Conservation (phyloP, 2,797 vertebrate genomes). For the Sus cebifrons region DNA sequence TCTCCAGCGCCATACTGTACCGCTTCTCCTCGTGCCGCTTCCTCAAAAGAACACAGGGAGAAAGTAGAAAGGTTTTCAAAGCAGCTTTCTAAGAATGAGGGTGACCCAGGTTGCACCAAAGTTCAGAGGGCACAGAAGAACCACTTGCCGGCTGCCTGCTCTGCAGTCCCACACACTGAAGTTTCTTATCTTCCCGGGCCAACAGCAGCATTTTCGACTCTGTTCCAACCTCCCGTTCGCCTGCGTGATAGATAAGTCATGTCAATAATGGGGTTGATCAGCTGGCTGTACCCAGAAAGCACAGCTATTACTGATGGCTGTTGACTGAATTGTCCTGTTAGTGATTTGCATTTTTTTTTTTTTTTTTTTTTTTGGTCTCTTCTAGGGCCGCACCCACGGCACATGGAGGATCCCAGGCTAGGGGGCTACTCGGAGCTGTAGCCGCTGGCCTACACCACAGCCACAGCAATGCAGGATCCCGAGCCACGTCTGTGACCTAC, state of each 20-base stretch:
- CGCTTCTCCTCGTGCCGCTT: not conserved
- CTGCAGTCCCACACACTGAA: conserved; percentile 91
- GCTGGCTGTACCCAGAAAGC: not conserved
- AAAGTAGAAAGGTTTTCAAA: conserved; percentile 44
- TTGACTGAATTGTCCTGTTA: not conserved
- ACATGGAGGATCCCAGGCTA: too few relatives aligned
- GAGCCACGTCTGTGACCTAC: too few relatives aligned
- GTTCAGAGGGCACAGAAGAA: conserved; percentile 50
- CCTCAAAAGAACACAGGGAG: conserved; percentile 24
- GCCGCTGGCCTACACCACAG: too few relatives aligned
- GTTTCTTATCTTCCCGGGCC: conserved; percentile 91
- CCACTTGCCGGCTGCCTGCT: conserved; percentile 91
- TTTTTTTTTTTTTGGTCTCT: too few relatives aligned
- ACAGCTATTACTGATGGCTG: not conserved
- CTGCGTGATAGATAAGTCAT: conserved; percentile 81
- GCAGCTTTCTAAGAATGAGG: conserved; percentile 17
- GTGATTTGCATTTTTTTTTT: not conserved
- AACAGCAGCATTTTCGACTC: conserved; percentile 91
- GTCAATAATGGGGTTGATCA: conserved; percentile 26
- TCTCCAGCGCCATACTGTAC: not conserved
- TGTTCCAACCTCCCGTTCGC: conserved; percentile 91
- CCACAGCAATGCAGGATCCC: too few relatives aligned
- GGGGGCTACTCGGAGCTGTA: too few relatives aligned
- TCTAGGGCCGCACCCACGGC: too few relatives aligned
- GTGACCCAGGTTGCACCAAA: conserved; percentile 10